A percentile compares a stretch with the other conserved stretches of the same genome.
Conservation (phyloP, 2,797 vertebrate species). For the Botia almorhae region DNA sequence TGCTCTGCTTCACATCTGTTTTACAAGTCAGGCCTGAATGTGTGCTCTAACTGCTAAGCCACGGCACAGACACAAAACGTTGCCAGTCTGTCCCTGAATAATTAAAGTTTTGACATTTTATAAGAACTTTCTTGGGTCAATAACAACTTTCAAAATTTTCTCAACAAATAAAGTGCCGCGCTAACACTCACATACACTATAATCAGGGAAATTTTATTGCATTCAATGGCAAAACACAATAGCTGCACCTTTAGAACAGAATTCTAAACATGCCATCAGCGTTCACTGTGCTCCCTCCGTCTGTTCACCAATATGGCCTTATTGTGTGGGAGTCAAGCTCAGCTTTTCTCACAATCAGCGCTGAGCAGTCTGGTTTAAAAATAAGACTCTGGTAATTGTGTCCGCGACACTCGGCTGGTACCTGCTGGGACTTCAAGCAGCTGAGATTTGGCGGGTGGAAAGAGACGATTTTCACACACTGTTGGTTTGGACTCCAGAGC, state of each 20-base stretch:
- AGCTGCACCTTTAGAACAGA: slow-evolving; percentile 36
- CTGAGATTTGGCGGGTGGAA: slow-evolving; percentile 90
- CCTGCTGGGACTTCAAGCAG: slow-evolving; percentile 80
- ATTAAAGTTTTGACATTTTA: no score
- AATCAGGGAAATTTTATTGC: slow-evolving; percentile 1
- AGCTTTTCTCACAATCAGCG: slow-evolving; percentile 47
- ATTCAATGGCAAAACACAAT: slow-evolving; percentile 43
- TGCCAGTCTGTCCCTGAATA: no score
- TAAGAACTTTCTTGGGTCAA: no score
- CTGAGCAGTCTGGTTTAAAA: slow-evolving; percentile 57
- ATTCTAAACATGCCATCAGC: slow-evolving; percentile 27
- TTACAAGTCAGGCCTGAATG: no score
- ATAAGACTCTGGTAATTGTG: slow-evolving; percentile 59
- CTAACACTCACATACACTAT: background rate
- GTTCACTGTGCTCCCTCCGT: slow-evolving; percentile 40
- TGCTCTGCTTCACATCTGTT: no score
- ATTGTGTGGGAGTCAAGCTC: slow-evolving; percentile 38
- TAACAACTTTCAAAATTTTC: no score
- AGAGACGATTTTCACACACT: slow-evolving; percentile 85
- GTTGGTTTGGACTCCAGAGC: slow-evolving; percentile 89
- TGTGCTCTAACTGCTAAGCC: no score
- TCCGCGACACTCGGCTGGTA: slow-evolving; percentile 57
- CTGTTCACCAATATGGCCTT: slow-evolving; percentile 53
- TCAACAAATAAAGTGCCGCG: no score
- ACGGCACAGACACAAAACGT: no score